Evolutionary conservation across 1,140 invertebrate genomes (phyloP), one percentile per base, ranked within the genome.

Genomic region (Drosophila littoralis): DNA sequence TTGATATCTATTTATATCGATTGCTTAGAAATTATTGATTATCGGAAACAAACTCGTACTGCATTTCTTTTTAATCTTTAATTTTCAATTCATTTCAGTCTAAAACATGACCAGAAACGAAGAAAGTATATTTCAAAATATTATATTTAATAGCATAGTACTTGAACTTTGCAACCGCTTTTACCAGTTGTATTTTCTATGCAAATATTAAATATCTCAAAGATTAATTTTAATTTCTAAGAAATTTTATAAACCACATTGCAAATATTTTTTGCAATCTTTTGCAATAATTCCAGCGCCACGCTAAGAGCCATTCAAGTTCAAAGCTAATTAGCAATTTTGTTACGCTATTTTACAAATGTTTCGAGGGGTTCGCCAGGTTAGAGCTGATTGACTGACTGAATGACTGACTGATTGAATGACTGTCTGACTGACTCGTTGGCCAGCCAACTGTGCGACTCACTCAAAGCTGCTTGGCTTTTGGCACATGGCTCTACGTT

Each of bases 401-500:
- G 17, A 32, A n/a, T 33, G 59, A 50, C 32, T 15, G 52, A 35
- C 32, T 51, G 38, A 33, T 13, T 17, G 13, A 38, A n/a, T 71
- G 48, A 17, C 45, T 66, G 50, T 33, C 48, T 60, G 77, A 13
- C 36, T 79, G 70, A 65, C 46, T 69, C 38, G 28, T 45, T 60
- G 67, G 40, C 22, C 32, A 50, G 33, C 48, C 46, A 15, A 33
- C 50, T 50, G 52, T 50, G 50, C 36, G 58, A 70, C 40, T 61
- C 61, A 79, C 38, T 63, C 38, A 60, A 59, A 35, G 38, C 48
- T 22, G 32, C 17, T 55, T 51, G 13, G 40, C 58, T 67, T 60
- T 72, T 73, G 52, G 58, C 42, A 51, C 57, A 64, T 50, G 59
- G 52, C 66, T 72, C 40, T 36, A 66, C 43, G 59, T 72, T 79